Base-by-base conservation (phyloP, 2,888 invertebrate genomes). In the Graphium colonna region DNA sequence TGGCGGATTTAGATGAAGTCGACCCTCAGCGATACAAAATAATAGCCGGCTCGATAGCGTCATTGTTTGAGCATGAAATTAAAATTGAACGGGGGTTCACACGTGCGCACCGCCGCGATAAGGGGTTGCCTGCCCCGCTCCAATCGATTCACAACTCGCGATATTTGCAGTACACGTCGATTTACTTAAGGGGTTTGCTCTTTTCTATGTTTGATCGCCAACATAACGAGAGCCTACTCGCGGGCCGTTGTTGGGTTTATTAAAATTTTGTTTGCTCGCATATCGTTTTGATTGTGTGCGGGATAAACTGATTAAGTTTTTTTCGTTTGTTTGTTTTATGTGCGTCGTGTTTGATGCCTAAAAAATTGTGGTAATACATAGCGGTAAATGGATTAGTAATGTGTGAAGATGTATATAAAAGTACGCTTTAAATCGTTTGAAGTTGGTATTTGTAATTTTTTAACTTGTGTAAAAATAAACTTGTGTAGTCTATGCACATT, bases 31-130 rank as follows among this genome's bases (percentile, higher is more conserved):
- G 83, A 80, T 87, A 83, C 82, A 84, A 84, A 86, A 88, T 87
- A 88, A 88, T 88, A 85, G 87, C 79, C 67, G 73, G 78, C 79
- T 82, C 84, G 86, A 87, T 88, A 85, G 77, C 88, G 83, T 79
- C 87, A 89, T 89, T 89, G 88, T 88, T 89, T 89, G 87, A 87
- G 88, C 88, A 89, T 89, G 88, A 89, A 89, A 89, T 89, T 89
- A 89, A 89, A 89, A 88, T 87, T 86, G 87, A 86, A 80, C 84
- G 21, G 81, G 79, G 79, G 82, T 88, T 89, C 88, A 88, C 88
- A 89, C 88, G 88, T 89, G 88, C 88, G 84, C 84, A 78, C 71
- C 56, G 78, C 71, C 64, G 71, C 82, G 88, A 89, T 88, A 88
- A 88, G 87, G 86, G 87, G 82, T 78, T 75, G 73, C 71, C 70